Evolutionary conservation across 2,888 invertebrate genomes (phyloP).

Genomic region (Drosophila testacea): DNA sequence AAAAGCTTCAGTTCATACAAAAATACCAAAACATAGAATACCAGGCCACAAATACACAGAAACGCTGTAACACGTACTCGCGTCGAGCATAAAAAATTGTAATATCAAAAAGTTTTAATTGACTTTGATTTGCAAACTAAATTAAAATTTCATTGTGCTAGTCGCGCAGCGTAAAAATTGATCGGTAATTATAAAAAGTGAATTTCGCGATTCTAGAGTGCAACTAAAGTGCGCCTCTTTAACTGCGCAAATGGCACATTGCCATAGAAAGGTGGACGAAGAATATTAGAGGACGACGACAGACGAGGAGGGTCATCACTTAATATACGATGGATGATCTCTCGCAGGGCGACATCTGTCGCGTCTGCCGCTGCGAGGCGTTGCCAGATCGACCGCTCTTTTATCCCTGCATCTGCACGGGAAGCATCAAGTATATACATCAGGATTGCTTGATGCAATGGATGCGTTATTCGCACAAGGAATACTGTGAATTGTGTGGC

Average conservation of each 20-base stretch:
- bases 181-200: constrained; percentile 3
- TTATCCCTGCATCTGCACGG: constrained; percentile 99
- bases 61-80: constrained; percentile 57
- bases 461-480: constrained; percentile 99
- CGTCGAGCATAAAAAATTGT: constrained; percentile 55
- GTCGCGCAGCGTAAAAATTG: constrained; percentile 15
- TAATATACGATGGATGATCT: constrained; percentile 83
- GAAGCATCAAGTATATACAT: constrained; percentile 99
- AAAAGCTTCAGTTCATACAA: constrained; percentile 23
- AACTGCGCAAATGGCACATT: constrained; percentile 60
- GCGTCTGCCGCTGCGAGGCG: constrained; percentile 98
- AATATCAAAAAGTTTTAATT: constrained; percentile 58
- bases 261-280: constrained; percentile 25
- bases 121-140: constrained; percentile 27
- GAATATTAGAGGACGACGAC: constrained; percentile 29
- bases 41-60: constrained; percentile 27
- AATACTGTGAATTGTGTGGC: constrained; percentile 99
- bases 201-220: constrained; percentile 13
- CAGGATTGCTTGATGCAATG: constrained; percentile 99
- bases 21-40: constrained; percentile 33
- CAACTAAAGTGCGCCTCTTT: constrained; percentile 33
- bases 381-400: constrained; percentile 96
- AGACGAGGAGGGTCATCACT: neutral
- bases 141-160: constrained; percentile 46
- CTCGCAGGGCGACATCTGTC: constrained; percentile 92